Percentiles rank a stretch among this genome's conserved stretches.
Evolutionary conservation across 2,113 vertebrate genomes (phyloP).

Genomic region (human): DNA sequence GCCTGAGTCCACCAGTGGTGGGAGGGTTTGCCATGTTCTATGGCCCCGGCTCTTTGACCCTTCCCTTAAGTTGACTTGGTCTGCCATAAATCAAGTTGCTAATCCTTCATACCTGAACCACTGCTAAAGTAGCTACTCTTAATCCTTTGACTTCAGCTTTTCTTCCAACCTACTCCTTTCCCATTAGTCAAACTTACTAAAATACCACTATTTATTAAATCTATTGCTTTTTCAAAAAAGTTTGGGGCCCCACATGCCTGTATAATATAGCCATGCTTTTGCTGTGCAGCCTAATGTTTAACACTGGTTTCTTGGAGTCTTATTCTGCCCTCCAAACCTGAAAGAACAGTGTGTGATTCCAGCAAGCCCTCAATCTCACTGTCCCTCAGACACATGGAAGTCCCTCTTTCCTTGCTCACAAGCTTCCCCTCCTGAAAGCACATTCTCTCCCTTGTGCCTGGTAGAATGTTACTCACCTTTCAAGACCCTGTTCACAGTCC

Average conservation of each 20-base stretch:
- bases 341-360: background rate
- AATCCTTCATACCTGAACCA: rapidly evolving
- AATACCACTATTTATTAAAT: background rate
- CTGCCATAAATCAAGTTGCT: background rate
- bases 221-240: background rate
- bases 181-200: background rate
- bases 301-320: background rate
- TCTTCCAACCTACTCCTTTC: background rate
- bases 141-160: background rate
- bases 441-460: background rate
- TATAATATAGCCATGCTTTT: background rate
- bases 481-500: background rate
- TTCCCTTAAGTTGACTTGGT: background rate
- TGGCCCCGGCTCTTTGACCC: background rate
- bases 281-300: background rate
- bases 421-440: background rate
- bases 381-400: background rate
- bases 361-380: background rate
- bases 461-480: background rate
- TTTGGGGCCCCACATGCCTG: background rate
- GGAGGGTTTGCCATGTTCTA: background rate
- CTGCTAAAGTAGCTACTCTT: background rate
- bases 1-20: background rate
- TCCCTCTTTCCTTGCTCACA: background rate
- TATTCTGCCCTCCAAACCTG: background rate